Base-by-base conservation (phyloP, 2,888 invertebrate species). In the Pherbina coryleti region DNA sequence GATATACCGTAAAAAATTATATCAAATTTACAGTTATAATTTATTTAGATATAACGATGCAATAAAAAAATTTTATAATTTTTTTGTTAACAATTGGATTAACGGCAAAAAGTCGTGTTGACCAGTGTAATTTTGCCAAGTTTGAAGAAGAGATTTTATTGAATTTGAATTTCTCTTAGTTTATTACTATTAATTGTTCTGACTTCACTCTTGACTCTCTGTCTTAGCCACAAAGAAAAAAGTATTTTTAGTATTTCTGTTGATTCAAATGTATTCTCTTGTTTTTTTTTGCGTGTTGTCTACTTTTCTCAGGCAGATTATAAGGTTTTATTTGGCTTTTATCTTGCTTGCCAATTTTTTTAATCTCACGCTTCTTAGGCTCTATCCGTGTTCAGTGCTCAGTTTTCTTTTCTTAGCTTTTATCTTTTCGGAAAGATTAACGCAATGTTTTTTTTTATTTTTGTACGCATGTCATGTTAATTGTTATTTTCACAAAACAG, bases 401-500 rank as follows among this genome's bases (percentile, higher is more conserved):
- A 4, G 22, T 55, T n/a, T 19, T 34, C 51, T 51, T n/a, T 37
- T 37, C 22, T 55, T 31, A 64, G 11, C 31, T 14, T 34, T 64
- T 64, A 31, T 64, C n/a, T 64, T 64, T 64, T 11, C 28, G 57
- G 0, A n/a, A 1, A 11, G n/a, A 22, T 25, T 9, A 25, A 60
- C 9, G 28, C 25, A n/a, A 8, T 37, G 44, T 8, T 67, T 11
- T 60, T 11, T 60, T 60, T 55, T 19, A 19, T 67, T 67, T 67
- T 69, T 3, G 28, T 14, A 77, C 53, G 70, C 60, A 34, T 78
- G 57, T 78, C 66, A 70, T 70, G 75, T 76, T 66, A 62, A 69
- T 51, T 79, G 73, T 79, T 74, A 73, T 70, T 34, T 51, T 62
- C 28, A 51, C 51, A 55, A 28, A 76, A 79, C 79, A 79, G 79